phyloP scores from a whole-genome alignment of 2,888 invertebrate genomes.

The Neocrepidodera transversa region DNA sequence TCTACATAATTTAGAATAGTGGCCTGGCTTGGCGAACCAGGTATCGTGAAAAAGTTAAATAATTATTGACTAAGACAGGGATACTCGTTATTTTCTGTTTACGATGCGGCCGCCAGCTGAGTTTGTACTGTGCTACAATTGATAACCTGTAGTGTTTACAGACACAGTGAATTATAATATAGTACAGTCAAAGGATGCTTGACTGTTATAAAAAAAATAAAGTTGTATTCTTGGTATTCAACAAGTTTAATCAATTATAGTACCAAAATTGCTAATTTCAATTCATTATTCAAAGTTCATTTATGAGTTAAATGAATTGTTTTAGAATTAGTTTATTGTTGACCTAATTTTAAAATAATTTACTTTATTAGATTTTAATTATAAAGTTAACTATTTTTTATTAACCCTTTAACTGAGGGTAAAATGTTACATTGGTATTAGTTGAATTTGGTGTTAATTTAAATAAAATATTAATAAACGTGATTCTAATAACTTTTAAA shows the following conservation, averaged over 20 bases:
- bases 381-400: too few relatives aligned
- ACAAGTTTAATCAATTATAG: neutral
- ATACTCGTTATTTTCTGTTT: slow-evolving; percentile 53
- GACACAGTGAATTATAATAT: slow-evolving; percentile 47
- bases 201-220: neutral
- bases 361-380: too few relatives aligned
- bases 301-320: too few relatives aligned
- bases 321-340: too few relatives aligned
- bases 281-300: too few relatives aligned
- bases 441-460: too few relatives aligned
- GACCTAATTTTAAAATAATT: too few relatives aligned
- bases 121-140: slow-evolving; percentile 54
- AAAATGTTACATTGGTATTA: too few relatives aligned
- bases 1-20: slow-evolving; percentile 49
- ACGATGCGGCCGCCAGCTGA: slow-evolving; percentile 54
- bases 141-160: slow-evolving; percentile 58
- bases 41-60: slow-evolving; percentile 54
- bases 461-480: too few relatives aligned
- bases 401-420: too few relatives aligned
- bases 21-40: slow-evolving; percentile 41
- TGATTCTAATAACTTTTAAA: too few relatives aligned
- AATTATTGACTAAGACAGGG: slow-evolving; percentile 57
- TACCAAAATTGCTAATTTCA: too few relatives aligned
- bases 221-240: neutral
- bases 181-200: slow-evolving; percentile 15